Evolutionary conservation across 1,140 invertebrate genomes (phyloP), one percentile per base, ranked within the genome.

Genomic region (Drosophila rufa): DNA sequence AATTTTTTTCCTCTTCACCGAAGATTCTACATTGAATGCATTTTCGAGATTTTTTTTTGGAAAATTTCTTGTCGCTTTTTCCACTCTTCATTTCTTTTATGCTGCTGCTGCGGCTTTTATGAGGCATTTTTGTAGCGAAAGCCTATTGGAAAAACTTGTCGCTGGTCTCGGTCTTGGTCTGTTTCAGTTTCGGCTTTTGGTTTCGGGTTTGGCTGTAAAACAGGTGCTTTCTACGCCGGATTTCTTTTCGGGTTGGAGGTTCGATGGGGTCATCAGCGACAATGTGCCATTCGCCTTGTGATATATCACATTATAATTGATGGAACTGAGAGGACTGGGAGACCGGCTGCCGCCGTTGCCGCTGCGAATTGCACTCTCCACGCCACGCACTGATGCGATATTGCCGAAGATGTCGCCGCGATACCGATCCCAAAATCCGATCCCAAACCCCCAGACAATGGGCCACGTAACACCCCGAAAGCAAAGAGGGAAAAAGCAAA

Each of bases 51-150:
- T 38, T 38, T 14, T 36, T 36, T 36, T 57, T 75, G 55, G 66
- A 56, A 58, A 68, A 68, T 76, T 76, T 80, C 46, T 58, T 36
- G 30, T 73, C 51, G 66, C 64, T 46, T 79, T 50, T 56, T 47
- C 57, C 46, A 42, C 53, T 59, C 56, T 64, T 64, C 53, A 62
- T 75, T 69, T 79, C 47, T 30, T 65, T 75, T 56, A 68, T 70
- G 74, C 56, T 65, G 57, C 71, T 58, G 53, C 58, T 71, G 64
- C 78, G 51, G 78, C 65, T 83, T 81, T 90, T 90, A 90, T 85
- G 84, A 89, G 67, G 85, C 78, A 89, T 89, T 89, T 89, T 89
- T 89, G 85, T 85, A 89, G 85, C 85, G 85, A 89, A 89, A 89
- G 85, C 85, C 74, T 36, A 80, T 80, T 75, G 85, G 81, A 75